Base-by-base conservation (phyloP, 2,888 invertebrate species). In the Macroteleia sp. region DNA sequence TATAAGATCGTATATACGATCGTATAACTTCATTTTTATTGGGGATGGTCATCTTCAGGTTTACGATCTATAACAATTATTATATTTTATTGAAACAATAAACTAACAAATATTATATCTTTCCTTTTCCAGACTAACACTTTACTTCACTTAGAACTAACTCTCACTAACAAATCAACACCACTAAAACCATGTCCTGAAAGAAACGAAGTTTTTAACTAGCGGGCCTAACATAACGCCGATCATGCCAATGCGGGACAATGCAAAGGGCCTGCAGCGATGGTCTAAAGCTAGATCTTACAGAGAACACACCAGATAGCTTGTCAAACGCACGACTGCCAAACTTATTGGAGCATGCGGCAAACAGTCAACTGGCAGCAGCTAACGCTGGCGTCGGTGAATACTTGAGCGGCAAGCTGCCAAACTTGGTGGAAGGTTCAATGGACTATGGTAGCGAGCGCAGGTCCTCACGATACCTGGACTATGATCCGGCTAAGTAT, bases 371-470 rank as follows among this genome's bases (percentile, higher is more conserved):
- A 66, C 36, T 75, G 75, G 75, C 80, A 76, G 57, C 59, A 59
- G 39, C 56, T 19, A 52, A 16, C 39, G 64, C 64, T 17, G 57
- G 76, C 30, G 54, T 34, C 28, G 89, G 91, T 57, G 91, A 91
- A 82, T 89, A 89, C 87, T 90, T 91, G 85, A 91, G 89, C 82
- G 88, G 90, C 82, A 91, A 90, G 86, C 82, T 91, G 84, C 91
- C 91, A 39, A 91, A 91, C 91, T 87, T 91, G 32, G 91, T 91
- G 74, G 91, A 91, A 84, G 91, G 91, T 87, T 91, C 91, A 88
- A 91, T 91, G 91, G 91, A 91, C 91, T 91, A 91, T 91, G 91
- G 91, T 87, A 89, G 81, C 81, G 91, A 91, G 83, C 89, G 90
- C 42, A 88, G 91, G 86, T 91, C 91, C 80, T 91, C 91, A 85